Base-by-base conservation (phyloP, 2,888 invertebrate species). In the Caenorhabditis auriculariae region DNA sequence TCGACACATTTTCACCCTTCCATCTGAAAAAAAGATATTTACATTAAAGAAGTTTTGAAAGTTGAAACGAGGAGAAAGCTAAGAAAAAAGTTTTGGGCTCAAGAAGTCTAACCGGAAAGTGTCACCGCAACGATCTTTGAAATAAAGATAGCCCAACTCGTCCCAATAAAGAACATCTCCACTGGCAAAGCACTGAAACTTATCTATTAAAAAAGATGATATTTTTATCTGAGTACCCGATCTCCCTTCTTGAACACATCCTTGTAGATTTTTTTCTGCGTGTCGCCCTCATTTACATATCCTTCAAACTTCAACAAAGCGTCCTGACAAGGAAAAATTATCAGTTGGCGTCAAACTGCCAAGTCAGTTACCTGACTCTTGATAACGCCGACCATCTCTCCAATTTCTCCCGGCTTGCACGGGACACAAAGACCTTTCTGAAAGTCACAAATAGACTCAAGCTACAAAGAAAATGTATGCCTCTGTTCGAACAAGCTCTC, bases 311-410 rank as follows among this genome's bases (percentile, higher is more conserved):
- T 90, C 47, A 94, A 86, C 12, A 91, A 87, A 0, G 94, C 92
- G 84, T 94, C 92, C 68, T 66, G 41, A 19, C n/a, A 12, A 35
- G 41, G 17, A 5, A 23, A 9, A 37, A 49, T 6, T 26, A 29
- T n/a, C 4, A 9, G 21, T 26, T 27, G 4, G n/a, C 23, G 28
- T 6, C 24, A 46, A 1, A 46, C 3, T n/a, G 7, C 4, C 17
- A 6, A 17, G 9, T 24, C 15, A 39, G 28, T 41, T n/a, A 57
- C 59, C 49, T 88, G 88, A 23, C 88, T 88, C 42, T 90, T 87
- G 69, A 96, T 96, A 86, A 93, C 93, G 0, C 96, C 96, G 53
- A 96, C 90, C 82, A 96, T 91, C 51, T 93, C 94, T 12, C 96
- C 96, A 0, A 93, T 90, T 82, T 96, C 94, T 76, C 91, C 88